Percentiles rank a stretch among this genome's conserved stretches.
Evolutionary conservation across 2,888 invertebrate genomes (phyloP).

Genomic region (Orchesella flavescens): DNA sequence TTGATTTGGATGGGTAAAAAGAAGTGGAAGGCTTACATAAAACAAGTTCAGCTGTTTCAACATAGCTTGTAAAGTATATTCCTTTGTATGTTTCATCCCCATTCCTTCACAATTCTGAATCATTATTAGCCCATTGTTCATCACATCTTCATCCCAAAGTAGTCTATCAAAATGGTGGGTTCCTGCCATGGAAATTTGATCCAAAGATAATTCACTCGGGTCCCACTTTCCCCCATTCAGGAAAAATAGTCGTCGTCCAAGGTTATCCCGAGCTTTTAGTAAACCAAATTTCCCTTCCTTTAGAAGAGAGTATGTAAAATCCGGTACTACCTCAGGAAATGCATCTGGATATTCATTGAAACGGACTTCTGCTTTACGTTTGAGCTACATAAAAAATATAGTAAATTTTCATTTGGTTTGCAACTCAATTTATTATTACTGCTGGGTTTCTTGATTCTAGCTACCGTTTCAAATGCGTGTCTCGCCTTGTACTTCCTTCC

Average conservation of each 20-base stretch:
- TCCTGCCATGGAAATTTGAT: too few species aligned
- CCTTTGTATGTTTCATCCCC: constrained; percentile 32
- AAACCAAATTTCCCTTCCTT: background rate
- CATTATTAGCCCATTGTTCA: constrained; percentile 29
- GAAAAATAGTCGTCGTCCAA: background rate
- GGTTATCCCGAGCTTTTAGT: background rate
- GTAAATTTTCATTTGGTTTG: too few species aligned
- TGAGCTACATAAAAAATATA: background rate
- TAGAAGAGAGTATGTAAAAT: background rate
- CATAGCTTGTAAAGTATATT: constrained; percentile 31
- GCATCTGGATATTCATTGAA: background rate
- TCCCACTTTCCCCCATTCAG: background rate
- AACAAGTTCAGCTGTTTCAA: constrained; percentile 16
- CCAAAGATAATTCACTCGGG: background rate
- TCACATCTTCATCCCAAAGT: constrained; percentile 3
- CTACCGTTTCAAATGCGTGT: constrained; percentile 12
- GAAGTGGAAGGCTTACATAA: too few species aligned
- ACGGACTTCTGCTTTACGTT: background rate
- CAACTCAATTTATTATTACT: background rate
- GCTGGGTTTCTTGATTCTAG: background rate
- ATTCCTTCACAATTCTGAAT: constrained; percentile 43
- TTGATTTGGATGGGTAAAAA: too few species aligned
- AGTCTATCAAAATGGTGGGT: background rate
- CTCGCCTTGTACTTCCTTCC: constrained; percentile 8
- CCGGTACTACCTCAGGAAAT: background rate